phyloP scores from a whole-genome alignment of 2,113 vertebrate species.

The Struthidea cinerea region DNA sequence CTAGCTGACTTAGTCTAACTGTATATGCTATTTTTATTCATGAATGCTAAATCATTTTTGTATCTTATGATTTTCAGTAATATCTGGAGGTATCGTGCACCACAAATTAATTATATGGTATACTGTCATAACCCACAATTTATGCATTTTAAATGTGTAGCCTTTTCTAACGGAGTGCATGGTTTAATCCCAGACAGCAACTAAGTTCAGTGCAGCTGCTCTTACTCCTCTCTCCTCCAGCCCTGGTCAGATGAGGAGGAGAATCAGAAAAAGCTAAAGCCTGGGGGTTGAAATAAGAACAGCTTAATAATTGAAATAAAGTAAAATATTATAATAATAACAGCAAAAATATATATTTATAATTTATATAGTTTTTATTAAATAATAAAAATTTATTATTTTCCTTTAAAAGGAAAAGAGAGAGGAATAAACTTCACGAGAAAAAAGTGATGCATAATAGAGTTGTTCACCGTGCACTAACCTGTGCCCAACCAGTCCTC shows the following conservation, averaged over 20 bases:
- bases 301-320: not conserved
- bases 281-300: not conserved
- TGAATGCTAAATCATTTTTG: not conserved
- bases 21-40: not conserved
- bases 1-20: not conserved
- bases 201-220: not conserved
- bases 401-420: not conserved
- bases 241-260: not conserved
- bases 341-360: not conserved
- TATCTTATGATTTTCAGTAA: not conserved
- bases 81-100: not conserved
- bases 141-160: not conserved
- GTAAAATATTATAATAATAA: not conserved
- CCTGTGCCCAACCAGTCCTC: accelerated
- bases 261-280: not conserved
- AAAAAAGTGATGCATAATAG: not conserved
- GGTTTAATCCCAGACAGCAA: not conserved
- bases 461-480: not conserved
- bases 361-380: too few relatives aligned
- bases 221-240: not conserved
- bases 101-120: not conserved
- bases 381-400: too few relatives aligned
- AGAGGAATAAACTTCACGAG: not conserved
- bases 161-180: not conserved
- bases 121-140: not conserved